Evolutionary conservation across 2,797 vertebrate species (phyloP).

Genomic region (Bradypodion ventrale): DNA sequence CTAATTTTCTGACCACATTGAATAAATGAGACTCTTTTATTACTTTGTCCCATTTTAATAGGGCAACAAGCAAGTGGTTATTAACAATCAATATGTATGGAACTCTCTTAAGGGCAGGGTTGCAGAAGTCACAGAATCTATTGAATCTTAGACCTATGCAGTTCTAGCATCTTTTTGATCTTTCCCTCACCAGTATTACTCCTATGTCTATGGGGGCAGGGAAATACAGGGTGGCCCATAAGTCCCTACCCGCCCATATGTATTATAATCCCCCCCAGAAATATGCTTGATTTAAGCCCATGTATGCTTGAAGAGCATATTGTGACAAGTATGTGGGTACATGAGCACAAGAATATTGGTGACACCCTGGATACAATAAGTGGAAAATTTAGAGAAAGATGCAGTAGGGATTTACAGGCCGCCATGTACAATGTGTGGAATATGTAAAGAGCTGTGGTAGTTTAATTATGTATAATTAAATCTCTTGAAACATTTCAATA

Average conservation of each 20-base stretch:
- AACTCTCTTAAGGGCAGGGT: background rate
- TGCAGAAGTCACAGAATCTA: background rate
- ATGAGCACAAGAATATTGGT: too few relatives aligned
- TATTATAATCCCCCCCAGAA: too few relatives aligned
- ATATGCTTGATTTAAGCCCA: too few relatives aligned
- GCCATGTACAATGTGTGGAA: background rate
- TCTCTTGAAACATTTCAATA: slow-evolving; percentile 48
- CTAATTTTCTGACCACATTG: background rate
- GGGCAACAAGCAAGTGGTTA: background rate
- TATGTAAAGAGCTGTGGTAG: slow-evolving; percentile 12
- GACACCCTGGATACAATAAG: too few relatives aligned
- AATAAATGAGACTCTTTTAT: too few relatives aligned
- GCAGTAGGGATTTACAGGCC: too few relatives aligned
- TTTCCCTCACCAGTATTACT: background rate
- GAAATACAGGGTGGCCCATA: too few relatives aligned
- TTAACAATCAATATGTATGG: background rate
- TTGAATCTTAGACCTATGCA: background rate
- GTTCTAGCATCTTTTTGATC: background rate
- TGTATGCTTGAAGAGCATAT: too few relatives aligned
- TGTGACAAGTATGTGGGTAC: too few relatives aligned
- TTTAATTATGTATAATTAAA: slow-evolving; percentile 38
- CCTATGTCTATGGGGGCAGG: slow-evolving; percentile 6
- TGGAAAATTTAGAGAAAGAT: too few relatives aligned
- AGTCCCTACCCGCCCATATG: too few relatives aligned
- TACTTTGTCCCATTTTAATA: background rate